Conservation (phyloP, 2,797 vertebrate species). For the Cirrhinus molitorella region DNA sequence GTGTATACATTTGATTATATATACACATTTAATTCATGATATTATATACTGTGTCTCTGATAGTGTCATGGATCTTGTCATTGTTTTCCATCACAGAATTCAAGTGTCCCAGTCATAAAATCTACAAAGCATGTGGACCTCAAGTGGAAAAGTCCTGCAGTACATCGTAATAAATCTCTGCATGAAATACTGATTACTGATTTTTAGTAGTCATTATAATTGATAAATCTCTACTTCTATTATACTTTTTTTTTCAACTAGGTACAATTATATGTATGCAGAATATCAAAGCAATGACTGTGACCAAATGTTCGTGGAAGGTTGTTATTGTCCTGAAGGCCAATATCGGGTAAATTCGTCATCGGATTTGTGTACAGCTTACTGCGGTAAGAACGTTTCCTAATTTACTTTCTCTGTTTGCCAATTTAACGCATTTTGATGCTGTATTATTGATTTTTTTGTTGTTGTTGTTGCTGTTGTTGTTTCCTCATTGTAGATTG, state of each 20-base stretch:
- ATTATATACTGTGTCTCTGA: not conserved
- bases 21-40: not conserved
- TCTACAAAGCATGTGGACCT: constrained; percentile 81
- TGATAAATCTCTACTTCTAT: not conserved
- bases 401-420: constrained; percentile 14
- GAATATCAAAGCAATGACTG: rapidly evolving
- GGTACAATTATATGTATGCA: constrained; percentile 68
- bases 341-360: constrained; percentile 70
- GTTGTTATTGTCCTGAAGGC: constrained; percentile 83
- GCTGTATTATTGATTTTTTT: not conserved
- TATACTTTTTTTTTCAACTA: constrained; percentile 45
- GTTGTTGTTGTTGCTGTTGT: no score
- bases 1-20: not conserved
- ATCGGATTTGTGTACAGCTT: constrained; percentile 74
- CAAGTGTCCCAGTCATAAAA: constrained; percentile 75
- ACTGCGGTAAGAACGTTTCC: constrained; percentile 73
- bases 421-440: not conserved
- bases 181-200: not conserved
- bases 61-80: not conserved
- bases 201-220: not conserved
- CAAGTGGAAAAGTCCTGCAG: constrained; percentile 74
- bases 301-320: constrained; percentile 68
- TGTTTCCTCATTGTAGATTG: constrained; percentile 73
- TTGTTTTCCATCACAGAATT: constrained; percentile 67
- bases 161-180: constrained; percentile 65